Conservation (phyloP, 2,797 vertebrate genomes). For the Acipenser transmontanus region DNA sequence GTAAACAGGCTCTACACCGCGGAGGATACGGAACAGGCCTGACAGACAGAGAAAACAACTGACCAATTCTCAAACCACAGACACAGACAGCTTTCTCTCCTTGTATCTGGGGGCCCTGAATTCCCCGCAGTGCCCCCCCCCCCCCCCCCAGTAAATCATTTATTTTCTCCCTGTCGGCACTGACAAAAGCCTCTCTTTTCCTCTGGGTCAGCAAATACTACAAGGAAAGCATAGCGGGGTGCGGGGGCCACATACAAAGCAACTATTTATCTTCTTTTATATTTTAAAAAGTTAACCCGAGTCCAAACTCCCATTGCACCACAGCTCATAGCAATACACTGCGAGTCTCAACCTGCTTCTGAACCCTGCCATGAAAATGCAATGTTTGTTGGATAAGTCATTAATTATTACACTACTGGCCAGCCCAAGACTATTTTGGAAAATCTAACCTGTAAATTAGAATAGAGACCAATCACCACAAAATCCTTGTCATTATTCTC, state of each 20-base stretch:
- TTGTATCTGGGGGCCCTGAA: constrained; percentile 33
- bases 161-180: constrained; percentile 39
- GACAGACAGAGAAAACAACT: constrained; percentile 26
- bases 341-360: too few relatives aligned
- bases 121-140: constrained; percentile 33
- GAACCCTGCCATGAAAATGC: too few relatives aligned
- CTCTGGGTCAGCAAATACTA: constrained; percentile 42
- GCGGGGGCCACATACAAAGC: constrained; percentile 38
- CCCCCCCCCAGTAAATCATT: constrained; percentile 44
- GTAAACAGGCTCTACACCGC: constrained; percentile 38
- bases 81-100: constrained; percentile 29
- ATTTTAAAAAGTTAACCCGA: constrained; percentile 39
- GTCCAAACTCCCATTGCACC: too few relatives aligned
- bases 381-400: too few relatives aligned
- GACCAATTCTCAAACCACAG: constrained; percentile 9
- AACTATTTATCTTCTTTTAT: constrained; percentile 41
- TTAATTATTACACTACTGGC: too few relatives aligned
- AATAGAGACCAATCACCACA: too few relatives aligned
- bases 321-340: too few relatives aligned
- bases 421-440: too few relatives aligned
- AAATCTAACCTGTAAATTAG: too few relatives aligned
- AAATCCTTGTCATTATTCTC: too few relatives aligned
- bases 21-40: constrained; percentile 30
- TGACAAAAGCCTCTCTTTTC: constrained; percentile 45
- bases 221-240: constrained; percentile 35